Evolutionary conservation across 2,888 invertebrate genomes (phyloP).

Genomic region (Calliphora vomitoria): DNA sequence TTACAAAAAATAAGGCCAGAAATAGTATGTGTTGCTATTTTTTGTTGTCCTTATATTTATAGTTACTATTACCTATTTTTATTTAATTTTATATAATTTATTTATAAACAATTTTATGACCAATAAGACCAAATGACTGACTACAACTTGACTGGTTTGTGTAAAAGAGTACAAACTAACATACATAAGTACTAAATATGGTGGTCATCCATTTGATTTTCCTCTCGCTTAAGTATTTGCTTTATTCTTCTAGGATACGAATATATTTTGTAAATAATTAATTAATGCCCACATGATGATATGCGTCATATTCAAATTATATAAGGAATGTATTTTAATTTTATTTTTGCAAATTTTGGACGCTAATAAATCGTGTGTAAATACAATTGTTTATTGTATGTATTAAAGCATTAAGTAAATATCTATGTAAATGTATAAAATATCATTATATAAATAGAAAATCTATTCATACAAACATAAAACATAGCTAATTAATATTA

Average conservation of each 20-base stretch:
- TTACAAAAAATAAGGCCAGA: background rate
- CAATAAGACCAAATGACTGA: conserved; percentile 38
- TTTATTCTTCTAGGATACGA: conserved; percentile 5
- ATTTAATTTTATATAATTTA: conserved; percentile 40
- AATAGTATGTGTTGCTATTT: conserved; percentile 4
- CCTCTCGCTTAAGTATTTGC: conserved; percentile 40
- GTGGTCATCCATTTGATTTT: conserved; percentile 18
- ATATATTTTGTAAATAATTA: conserved; percentile 39
- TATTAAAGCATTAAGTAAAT: background rate
- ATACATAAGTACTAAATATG: conserved; percentile 1
- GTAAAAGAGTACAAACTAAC: conserved; percentile 55
- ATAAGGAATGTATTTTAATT: background rate
- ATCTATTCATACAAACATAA: background rate
- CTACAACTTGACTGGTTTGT: conserved; percentile 46
- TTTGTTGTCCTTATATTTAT: conserved; percentile 11
- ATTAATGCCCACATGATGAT: conserved; percentile 1
- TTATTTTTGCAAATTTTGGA: background rate
- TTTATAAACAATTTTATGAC: conserved; percentile 22
- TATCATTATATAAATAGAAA: background rate
- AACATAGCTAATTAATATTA: background rate
- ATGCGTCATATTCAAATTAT: background rate
- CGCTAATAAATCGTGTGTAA: conserved; percentile 12
- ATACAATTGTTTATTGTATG: background rate
- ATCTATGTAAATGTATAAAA: background rate
- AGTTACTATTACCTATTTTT: conserved; percentile 19